phyloP scores from a whole-genome alignment of 2,113 vertebrate species.

The Chaetura pelagica region DNA sequence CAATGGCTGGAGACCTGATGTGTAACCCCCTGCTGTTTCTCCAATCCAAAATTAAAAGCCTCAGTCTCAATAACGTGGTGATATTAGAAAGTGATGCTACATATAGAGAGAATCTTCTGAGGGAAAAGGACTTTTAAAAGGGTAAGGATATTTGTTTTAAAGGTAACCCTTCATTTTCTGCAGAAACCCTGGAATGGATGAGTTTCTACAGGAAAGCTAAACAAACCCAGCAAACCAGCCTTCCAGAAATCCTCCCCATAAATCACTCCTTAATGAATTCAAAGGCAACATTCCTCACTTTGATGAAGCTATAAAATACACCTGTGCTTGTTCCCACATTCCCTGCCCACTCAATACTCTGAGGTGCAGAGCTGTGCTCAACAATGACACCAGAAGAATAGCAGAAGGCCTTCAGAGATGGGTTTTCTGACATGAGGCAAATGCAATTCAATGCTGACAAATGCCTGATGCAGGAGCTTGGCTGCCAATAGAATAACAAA shows the following conservation, averaged over 20 bases:
- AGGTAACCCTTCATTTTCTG: neutral
- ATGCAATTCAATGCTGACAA: conserved; percentile 47
- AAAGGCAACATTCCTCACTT: neutral
- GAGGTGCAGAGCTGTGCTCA: neutral
- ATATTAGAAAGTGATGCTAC: neutral
- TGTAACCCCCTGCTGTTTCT: neutral
- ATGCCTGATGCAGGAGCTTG: neutral
- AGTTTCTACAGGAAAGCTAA: neutral
- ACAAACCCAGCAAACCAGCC: neutral
- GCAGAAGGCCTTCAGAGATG: neutral
- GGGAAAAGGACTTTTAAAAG: conserved; percentile 1
- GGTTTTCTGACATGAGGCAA: conserved; percentile 32
- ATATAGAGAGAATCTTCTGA: neutral
- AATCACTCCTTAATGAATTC: neutral
- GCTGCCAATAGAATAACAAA: conserved; percentile 27
- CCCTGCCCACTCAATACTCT: neutral
- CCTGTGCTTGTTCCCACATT: neutral
- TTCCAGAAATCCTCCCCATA: neutral
- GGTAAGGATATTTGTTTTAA: neutral
- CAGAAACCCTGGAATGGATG: neutral
- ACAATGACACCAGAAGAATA: conserved; percentile 1
- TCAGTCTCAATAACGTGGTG: neutral
- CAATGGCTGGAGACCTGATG: neutral
- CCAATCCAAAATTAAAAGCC: neutral
- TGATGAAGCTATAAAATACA: neutral